Evolutionary conservation across 1,140 invertebrate species (phyloP), one percentile per base, ranked within the genome.

Genomic region (Drosophila novamexicana): DNA sequence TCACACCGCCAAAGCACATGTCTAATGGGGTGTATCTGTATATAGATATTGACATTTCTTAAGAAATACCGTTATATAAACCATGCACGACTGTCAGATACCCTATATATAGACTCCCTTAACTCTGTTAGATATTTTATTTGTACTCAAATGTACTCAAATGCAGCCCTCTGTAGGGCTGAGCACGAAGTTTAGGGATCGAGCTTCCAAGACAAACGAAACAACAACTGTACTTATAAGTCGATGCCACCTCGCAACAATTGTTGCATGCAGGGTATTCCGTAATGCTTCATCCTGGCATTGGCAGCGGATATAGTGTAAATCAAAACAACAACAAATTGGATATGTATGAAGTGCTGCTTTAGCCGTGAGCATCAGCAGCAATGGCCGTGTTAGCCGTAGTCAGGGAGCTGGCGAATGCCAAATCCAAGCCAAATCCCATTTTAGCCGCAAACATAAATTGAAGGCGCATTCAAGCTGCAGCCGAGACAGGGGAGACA

Each of bases 381-480:
- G 8, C 10, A 69, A 40, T 39, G 59, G 68, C 42, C 67, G 40
- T 36, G 10, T 32, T 50, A 29, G 50, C 67, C 18, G 53, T 75
- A 79, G 57, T 59, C 57, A 56, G 44, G 44, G 44, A 54, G 40
- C 47, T 56, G 52, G 34, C 71, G 18, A 74, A 40, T 68, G 65
- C 63, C 12, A 61, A 68, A 74, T 50, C 71, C 65, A 78, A 85
- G 79, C 72, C 80, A 89, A 89, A 89, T 89, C 84, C 84, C 77
- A 89, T 89, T 89, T 88, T 84, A 89, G 89, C 85, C 84, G 84
- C 84, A 89, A 89, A 88, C 84, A 89, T 89, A 89, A 89, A 89
- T 89, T 89, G 84, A 89, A 86, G 83, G 66, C 79, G 76, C 73
- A 86, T 88, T 82, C 67, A 50, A 88, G 81, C 74, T 82, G 82